phyloP scores from a whole-genome alignment of 2,888 invertebrate species.

The Leucania comma region DNA sequence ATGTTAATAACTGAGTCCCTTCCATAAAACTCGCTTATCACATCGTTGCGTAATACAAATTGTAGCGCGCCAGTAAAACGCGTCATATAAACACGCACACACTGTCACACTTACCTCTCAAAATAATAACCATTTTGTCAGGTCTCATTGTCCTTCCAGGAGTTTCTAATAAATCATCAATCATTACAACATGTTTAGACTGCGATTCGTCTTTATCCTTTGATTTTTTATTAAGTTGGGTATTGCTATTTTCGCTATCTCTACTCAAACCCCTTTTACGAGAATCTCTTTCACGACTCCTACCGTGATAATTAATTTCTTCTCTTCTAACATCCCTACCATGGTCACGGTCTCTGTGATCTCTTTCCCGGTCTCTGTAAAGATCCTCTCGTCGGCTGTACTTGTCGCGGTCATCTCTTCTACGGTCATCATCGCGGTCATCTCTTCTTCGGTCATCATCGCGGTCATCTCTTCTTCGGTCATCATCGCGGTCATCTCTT shows the following conservation, averaged over 20 bases:
- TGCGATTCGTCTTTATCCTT: slow-evolving; percentile 67
- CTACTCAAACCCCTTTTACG: slow-evolving; percentile 81
- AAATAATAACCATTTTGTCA: slow-evolving; percentile 95
- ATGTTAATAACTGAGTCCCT: too few relatives aligned
- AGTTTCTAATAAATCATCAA: slow-evolving; percentile 95
- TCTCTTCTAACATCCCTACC: slow-evolving; percentile 66
- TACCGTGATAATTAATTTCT: slow-evolving; percentile 69
- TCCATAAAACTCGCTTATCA: too few relatives aligned
- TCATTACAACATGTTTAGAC: slow-evolving; percentile 89
- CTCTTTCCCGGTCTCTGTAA: slow-evolving; percentile 68
- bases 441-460: slow-evolving; percentile 61
- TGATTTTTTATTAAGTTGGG: slow-evolving; percentile 70
- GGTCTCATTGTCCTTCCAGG: slow-evolving; percentile 96
- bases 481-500: slow-evolving; percentile 58
- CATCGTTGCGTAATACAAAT: too few relatives aligned
- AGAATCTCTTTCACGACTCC: slow-evolving; percentile 79
- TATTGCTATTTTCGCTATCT: slow-evolving; percentile 75
- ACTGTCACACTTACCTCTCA: slow-evolving; percentile 91
- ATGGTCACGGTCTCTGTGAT: slow-evolving; percentile 67
- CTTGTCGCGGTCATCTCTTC: slow-evolving; percentile 71
- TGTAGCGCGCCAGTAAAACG: too few relatives aligned
- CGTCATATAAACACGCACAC: background rate
- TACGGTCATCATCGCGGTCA: slow-evolving; percentile 60
- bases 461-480: slow-evolving; percentile 64
- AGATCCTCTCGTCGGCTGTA: slow-evolving; percentile 63